Evolutionary conservation across 2,888 invertebrate species (phyloP).

Genomic region (Stenodera caucasica): DNA sequence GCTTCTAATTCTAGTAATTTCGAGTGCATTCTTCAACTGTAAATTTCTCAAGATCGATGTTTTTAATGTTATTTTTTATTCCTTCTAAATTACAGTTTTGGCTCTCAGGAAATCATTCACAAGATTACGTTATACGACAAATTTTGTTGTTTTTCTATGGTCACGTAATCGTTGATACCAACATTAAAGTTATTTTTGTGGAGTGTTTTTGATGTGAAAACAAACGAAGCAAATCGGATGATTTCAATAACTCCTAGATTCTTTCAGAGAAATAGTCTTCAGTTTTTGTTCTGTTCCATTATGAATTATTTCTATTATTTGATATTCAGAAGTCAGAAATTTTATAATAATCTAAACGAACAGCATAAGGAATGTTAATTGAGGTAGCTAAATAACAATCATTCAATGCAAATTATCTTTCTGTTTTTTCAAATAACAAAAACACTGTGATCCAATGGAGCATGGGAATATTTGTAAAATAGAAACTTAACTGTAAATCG

Average conservation of each 20-base stretch:
- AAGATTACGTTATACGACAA: conserved; percentile 3
- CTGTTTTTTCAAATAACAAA: background rate
- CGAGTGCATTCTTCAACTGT: too few relatives aligned
- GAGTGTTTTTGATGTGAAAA: background rate
- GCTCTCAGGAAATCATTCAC: background rate
- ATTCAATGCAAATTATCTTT: conserved; percentile 3
- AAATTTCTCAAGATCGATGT: too few relatives aligned
- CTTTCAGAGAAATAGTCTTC: background rate
- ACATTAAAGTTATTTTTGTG: conserved; percentile 5
- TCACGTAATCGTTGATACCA: conserved; percentile 9
- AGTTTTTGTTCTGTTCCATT: too few relatives aligned
- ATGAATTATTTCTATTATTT: too few relatives aligned
- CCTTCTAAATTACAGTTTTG: too few relatives aligned
- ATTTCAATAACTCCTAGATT: conserved; percentile 1
- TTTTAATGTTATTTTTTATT: too few relatives aligned
- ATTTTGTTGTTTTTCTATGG: conserved; percentile 5
- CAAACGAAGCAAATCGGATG: conserved; percentile 10
- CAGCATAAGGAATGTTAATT: background rate
- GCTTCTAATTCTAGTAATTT: too few relatives aligned
- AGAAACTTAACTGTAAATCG: background rate
- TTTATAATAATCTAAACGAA: too few relatives aligned
- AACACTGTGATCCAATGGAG: background rate
- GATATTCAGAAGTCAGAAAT: too few relatives aligned
- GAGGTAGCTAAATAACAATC: background rate
- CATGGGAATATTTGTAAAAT: background rate